Percentiles rank a stretch among this genome's conserved stretches.
Conservation (phyloP, 1,140 invertebrate genomes). For the Zeugodacus cucurbitae region DNA sequence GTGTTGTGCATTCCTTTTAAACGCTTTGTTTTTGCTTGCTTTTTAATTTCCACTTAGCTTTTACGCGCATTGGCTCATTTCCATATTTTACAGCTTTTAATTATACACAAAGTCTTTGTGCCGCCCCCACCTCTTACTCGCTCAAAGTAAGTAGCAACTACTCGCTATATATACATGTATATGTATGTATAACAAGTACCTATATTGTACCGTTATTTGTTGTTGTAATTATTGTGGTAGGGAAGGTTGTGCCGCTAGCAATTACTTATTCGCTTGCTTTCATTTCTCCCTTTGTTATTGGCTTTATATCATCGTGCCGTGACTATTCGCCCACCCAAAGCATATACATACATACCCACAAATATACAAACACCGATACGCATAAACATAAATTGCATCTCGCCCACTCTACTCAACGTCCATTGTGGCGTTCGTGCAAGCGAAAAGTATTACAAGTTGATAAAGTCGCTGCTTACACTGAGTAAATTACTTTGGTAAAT, state of each 20-base stretch:
- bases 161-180: neutral
- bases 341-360: neutral
- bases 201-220: neutral
- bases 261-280: slow-evolving; percentile 12
- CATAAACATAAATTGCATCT: neutral
- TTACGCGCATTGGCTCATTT: slow-evolving; percentile 16
- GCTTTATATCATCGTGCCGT: neutral
- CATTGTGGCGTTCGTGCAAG: neutral
- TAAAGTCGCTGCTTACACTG: neutral
- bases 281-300: neutral
- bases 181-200: too few species aligned
- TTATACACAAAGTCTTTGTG: slow-evolving; percentile 1
- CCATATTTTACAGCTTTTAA: slow-evolving; percentile 15
- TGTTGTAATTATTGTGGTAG: neutral
- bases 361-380: neutral
- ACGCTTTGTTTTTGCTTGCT: neutral
- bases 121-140: neutral
- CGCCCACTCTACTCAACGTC: neutral
- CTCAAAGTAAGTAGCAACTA: neutral
- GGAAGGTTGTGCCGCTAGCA: neutral
- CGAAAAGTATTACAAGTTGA: slow-evolving; percentile 14
- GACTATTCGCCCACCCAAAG: neutral
- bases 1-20: neutral
- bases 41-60: slow-evolving; percentile 16
- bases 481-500: neutral